Base-by-base conservation (phyloP, 2,113 vertebrate genomes). In the Xenopus borealis region DNA sequence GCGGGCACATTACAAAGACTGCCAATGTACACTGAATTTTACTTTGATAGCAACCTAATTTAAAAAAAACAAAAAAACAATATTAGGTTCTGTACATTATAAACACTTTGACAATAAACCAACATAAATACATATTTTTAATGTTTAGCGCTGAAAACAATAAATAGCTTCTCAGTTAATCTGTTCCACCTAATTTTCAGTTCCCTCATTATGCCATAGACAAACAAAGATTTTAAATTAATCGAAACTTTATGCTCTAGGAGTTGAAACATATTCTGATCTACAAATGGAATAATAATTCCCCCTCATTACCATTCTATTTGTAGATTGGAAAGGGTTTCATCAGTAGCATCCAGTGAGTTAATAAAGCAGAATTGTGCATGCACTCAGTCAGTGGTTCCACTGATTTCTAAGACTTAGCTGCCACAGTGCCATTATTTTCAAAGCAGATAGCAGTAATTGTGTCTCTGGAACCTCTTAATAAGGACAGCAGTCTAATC, bases 271-370 rank as follows among this genome's bases (percentile, higher is more conserved):
- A 55, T 63, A 69, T 23, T 62, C 65, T 53, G 72, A 64, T 62
- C 66, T 76, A 63, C 74, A 76, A 76, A 76, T 76, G 66, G 59
- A 76, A 76, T 76, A 44, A 59, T 69, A 76, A 70, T 69, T 69
- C 3, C 46, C 69, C 47, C 46, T 76, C 74, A 76, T 76, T 76
- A 62, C 47, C 63, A 76, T 76, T 76, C 66, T 69, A 52, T 69
- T 64, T 76, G 66, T 63, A 69, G 66, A 76, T 76, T 62, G 63
- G 66, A 76, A 70, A 17, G 4, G n/a, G 61, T 63, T 76, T 76
- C 66, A 76, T 76, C 59, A 18, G 30, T 40, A 50, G 50, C 58
- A 59, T 44, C 47, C 66, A 57, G 20, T 55, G 66, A 18, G 53
- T 46, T 55, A 66, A 50, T 47, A 63, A 68, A 63, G 59, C 5